Conservation (phyloP, 2,797 vertebrate species). For the Lateolabrax maculatus region DNA sequence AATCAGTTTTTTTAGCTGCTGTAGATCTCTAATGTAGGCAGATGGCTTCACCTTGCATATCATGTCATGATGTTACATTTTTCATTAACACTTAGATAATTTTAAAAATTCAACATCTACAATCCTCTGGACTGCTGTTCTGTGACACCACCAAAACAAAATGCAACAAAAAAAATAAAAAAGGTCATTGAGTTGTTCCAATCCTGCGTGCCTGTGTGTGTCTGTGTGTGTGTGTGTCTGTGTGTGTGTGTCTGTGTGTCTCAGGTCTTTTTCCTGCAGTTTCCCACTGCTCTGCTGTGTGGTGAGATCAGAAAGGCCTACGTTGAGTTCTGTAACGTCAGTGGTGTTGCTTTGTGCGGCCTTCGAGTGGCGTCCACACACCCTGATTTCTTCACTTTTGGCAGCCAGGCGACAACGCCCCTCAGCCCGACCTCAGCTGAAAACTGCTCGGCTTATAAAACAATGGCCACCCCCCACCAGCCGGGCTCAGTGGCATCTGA, state of each 20-base stretch:
- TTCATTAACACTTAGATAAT: too few species aligned
- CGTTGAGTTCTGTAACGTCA: slow-evolving; percentile 97
- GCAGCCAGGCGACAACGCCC: slow-evolving; percentile 88
- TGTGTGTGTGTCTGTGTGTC: slow-evolving; percentile 10
- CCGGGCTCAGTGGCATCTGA: slow-evolving; percentile 80
- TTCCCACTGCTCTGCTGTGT: slow-evolving; percentile 96
- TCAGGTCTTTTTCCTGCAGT: slow-evolving; percentile 98
- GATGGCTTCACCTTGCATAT: too few species aligned
- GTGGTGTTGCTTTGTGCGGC: slow-evolving; percentile 90
- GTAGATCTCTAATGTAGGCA: too few species aligned
- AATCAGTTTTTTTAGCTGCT: neutral
- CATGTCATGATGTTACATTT: neutral
- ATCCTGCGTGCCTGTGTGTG: neutral
- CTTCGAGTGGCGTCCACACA: slow-evolving; percentile 94
- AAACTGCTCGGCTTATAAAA: slow-evolving; percentile 96
- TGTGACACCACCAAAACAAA: neutral
- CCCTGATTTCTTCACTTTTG: slow-evolving; percentile 97
- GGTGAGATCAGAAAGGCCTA: slow-evolving; percentile 96
- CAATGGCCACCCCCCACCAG: slow-evolving; percentile 85
- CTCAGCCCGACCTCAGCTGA: slow-evolving; percentile 91
- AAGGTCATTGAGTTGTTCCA: neutral
- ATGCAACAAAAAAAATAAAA: neutral
- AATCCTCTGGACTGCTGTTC: neutral
- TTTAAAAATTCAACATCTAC: too few species aligned
- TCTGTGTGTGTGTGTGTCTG: neutral